phyloP scores from a whole-genome alignment of 1,140 invertebrate genomes.

The Varroa destructor region DNA sequence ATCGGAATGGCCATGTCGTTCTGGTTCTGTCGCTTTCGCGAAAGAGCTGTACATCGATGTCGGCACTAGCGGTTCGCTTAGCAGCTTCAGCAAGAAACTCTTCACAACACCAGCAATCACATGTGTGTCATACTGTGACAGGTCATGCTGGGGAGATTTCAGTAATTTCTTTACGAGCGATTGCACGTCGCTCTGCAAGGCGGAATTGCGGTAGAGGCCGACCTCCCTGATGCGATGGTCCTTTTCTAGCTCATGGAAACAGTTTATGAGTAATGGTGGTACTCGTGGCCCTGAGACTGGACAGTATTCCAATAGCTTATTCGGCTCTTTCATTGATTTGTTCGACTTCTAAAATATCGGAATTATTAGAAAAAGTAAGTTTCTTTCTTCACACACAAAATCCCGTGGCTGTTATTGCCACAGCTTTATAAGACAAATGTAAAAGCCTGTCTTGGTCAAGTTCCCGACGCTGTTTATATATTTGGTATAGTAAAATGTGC shows the following conservation, averaged over 20 bases:
- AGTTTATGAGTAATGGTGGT: slow-evolving; percentile 9
- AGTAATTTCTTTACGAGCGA: slow-evolving; percentile 1
- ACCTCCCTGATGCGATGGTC: slow-evolving; percentile 16
- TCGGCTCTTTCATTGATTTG: too few species aligned
- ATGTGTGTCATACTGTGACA: slow-evolving; percentile 3
- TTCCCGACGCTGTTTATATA: too few species aligned
- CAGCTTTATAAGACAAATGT: too few species aligned
- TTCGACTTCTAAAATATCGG: too few species aligned
- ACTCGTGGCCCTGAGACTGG: slow-evolving; percentile 7
- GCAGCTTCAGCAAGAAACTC: background rate
- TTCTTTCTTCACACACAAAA: too few species aligned
- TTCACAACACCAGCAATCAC: slow-evolving; percentile 20
- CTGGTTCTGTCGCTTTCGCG: slow-evolving; percentile 3
- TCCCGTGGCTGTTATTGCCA: background rate
- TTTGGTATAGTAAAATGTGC: too few species aligned
- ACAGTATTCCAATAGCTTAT: slow-evolving; percentile 9
- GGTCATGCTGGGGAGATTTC: slow-evolving; percentile 4
- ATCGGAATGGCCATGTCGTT: background rate
- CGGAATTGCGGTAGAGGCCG: slow-evolving; percentile 5
- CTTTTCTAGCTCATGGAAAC: slow-evolving; percentile 20
- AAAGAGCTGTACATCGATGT: slow-evolving; percentile 7
- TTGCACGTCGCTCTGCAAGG: background rate
- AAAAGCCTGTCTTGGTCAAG: too few species aligned
- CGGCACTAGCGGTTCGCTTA: slow-evolving; percentile 19
- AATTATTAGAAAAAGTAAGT: too few species aligned